Evolutionary conservation across 2,113 vertebrate genomes (phyloP), one percentile per base, ranked within the genome.

Genomic region (Clarias gariepinus): DNA sequence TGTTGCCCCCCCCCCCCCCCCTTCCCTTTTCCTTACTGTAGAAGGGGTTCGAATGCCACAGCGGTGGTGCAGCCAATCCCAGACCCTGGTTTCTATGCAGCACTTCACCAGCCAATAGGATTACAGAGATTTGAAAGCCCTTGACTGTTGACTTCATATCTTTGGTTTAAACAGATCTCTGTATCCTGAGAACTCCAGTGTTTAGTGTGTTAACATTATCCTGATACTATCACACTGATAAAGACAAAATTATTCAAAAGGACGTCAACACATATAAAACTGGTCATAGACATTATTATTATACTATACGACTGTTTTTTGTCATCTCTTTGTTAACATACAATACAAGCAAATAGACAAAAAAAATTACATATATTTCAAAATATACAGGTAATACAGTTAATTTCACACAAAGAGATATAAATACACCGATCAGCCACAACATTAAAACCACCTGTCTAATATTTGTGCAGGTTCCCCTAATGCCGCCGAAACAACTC

Each of bases 41-140:
- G 87, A 33, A 74, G 87, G 81, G 73, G 76, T 87, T 66, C 12
- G 64, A 36, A 5, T 79, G 81, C 68, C 84, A 89, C 81, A 91
- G 82, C 87, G 33, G 36, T n/a, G 7, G 53, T 47, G 2, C 25
- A 86, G 86, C 93, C 93, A 94, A 91, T 94, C 89, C 88, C 8
- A 88, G 1, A 4, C 23, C 3, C 21, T 8, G 87, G 61, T 86
- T 64, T 88, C 89, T 92, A 93, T 91, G 92, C 92, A 92, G 91
- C 69, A 91, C 90, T 91, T 89, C 73, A 87, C 84, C 76, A 88
- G 83, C 93, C 92, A 93, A 94, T 95, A 41, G 74, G 71, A 79
- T 57, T 16, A 3, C 60, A 83, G 25, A 21, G n/a, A 19, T 89
- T 87, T 73, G 0, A 89, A 86, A 89, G 71, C 58, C 81, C 87